Percentiles rank a stretch among this genome's conserved stretches.
Evolutionary conservation across 2,888 invertebrate species (phyloP).

Genomic region (Trypoxylon attenuatum): DNA sequence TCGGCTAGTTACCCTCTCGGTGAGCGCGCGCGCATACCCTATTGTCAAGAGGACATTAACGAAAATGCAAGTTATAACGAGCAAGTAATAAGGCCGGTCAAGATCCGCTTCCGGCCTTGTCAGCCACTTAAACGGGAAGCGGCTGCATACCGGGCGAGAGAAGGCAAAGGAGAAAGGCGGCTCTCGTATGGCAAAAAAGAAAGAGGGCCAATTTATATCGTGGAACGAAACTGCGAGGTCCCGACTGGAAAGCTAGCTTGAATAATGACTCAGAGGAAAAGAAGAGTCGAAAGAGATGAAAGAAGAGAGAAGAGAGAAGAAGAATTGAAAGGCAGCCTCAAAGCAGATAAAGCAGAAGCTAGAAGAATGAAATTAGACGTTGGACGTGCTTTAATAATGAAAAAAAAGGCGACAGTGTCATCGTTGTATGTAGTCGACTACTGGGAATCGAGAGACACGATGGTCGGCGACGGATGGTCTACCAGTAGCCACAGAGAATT

Average conservation of each 20-base stretch:
- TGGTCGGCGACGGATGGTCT: too few relatives aligned
- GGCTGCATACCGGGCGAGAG: too few relatives aligned
- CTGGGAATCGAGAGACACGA: too few relatives aligned
- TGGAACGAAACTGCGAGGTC: constrained; percentile 25
- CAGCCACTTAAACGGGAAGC: constrained; percentile 21
- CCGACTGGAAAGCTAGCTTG: not conserved
- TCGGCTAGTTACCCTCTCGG: constrained; percentile 7
- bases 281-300: not conserved
- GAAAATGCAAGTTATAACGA: constrained; percentile 54
- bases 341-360: too few relatives aligned
- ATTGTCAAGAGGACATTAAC: constrained; percentile 41
- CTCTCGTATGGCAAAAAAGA: not conserved
- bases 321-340: not conserved
- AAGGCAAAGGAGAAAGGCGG: too few relatives aligned
- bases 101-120: constrained; percentile 33
- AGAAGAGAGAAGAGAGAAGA: not conserved
- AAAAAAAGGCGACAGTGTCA: too few relatives aligned
- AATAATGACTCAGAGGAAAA: not conserved
- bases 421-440: too few relatives aligned
- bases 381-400: not conserved
- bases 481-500: too few relatives aligned
- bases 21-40: too few relatives aligned
- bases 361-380: not conserved
- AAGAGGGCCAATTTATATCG: constrained; percentile 46
- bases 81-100: constrained; percentile 44